Conservation (phyloP, 1,140 invertebrate genomes). For the Phthorimaea operculella region DNA sequence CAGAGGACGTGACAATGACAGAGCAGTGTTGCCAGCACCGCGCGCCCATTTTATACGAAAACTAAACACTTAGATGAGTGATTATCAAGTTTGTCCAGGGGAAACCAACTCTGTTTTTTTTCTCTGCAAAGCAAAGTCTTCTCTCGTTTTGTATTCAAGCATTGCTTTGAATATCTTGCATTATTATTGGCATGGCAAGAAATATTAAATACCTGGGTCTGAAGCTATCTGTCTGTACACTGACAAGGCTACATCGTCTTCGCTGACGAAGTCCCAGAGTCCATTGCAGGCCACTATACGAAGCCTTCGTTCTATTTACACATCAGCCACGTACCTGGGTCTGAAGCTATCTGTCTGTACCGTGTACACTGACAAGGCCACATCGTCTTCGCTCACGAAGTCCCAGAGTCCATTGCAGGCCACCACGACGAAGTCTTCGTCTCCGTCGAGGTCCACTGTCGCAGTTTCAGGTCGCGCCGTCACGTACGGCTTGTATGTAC, state of each 20-base stretch:
- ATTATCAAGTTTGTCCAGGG: too few relatives aligned
- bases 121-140: too few relatives aligned
- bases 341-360: slow-evolving; percentile 71
- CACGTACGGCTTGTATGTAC: slow-evolving; percentile 88
- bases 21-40: too few relatives aligned
- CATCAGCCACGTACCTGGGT: slow-evolving; percentile 76
- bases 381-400: slow-evolving; percentile 77
- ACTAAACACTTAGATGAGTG: too few relatives aligned
- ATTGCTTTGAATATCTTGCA: too few relatives aligned
- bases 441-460: slow-evolving; percentile 77
- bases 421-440: slow-evolving; percentile 91
- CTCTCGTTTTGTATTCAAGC: too few relatives aligned
- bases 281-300: slow-evolving; percentile 93
- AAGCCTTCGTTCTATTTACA: slow-evolving; percentile 87
- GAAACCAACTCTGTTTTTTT: too few relatives aligned
- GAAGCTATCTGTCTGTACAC: slow-evolving; percentile 73
- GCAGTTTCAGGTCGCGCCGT: slow-evolving; percentile 86
- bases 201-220: slow-evolving; percentile 74
- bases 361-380: slow-evolving; percentile 73
- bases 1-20: too few relatives aligned
- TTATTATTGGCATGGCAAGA: too few relatives aligned
- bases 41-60: too few relatives aligned
- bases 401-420: slow-evolving; percentile 97
- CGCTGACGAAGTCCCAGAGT: slow-evolving; percentile 87
- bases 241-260: slow-evolving; percentile 73